A percentile compares a stretch with the other conserved stretches of the same genome.
Evolutionary conservation across 1,140 invertebrate genomes (phyloP).

Genomic region (Drosophila yakuba): DNA sequence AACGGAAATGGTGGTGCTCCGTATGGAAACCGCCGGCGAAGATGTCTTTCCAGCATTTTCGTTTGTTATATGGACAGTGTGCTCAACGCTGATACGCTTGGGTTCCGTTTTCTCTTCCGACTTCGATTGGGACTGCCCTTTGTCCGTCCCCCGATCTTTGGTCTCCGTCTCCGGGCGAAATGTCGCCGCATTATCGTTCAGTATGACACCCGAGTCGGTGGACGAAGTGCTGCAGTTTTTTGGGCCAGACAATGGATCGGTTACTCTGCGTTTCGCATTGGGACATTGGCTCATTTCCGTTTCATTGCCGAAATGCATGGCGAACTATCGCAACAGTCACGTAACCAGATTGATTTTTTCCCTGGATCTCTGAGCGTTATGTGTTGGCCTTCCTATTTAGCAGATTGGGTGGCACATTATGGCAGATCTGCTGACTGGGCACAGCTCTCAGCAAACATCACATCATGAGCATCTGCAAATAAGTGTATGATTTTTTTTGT

Average conservation of each 20-base stretch:
- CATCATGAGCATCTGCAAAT: conserved; percentile 59
- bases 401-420: conserved; percentile 33
- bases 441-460: conserved; percentile 61
- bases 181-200: conserved; percentile 62
- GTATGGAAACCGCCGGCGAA: conserved; percentile 71
- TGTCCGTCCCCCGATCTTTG: conserved; percentile 42
- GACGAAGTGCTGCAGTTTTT: conserved; percentile 80
- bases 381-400: conserved; percentile 28
- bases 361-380: conserved; percentile 5
- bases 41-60: conserved; percentile 19
- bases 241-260: conserved; percentile 43
- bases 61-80: conserved; percentile 60
- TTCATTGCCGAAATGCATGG: conserved; percentile 68
- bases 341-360: conserved; percentile 8
- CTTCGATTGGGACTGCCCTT: conserved; percentile 8
- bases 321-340: conserved; percentile 17
- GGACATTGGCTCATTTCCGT: conserved; percentile 57
- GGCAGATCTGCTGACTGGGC: conserved; percentile 35
- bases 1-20: conserved; percentile 77
- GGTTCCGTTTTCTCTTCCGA: conserved; percentile 27
- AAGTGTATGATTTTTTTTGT: conserved; percentile 43
- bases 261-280: conserved; percentile 43
- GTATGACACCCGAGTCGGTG: conserved; percentile 77
- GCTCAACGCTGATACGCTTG: conserved; percentile 67
- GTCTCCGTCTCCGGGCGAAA: conserved; percentile 37